A percentile compares a stretch with the other conserved stretches of the same genome.
Evolutionary conservation across 2,797 vertebrate genomes (phyloP).

Genomic region (Muscicapa striata): DNA sequence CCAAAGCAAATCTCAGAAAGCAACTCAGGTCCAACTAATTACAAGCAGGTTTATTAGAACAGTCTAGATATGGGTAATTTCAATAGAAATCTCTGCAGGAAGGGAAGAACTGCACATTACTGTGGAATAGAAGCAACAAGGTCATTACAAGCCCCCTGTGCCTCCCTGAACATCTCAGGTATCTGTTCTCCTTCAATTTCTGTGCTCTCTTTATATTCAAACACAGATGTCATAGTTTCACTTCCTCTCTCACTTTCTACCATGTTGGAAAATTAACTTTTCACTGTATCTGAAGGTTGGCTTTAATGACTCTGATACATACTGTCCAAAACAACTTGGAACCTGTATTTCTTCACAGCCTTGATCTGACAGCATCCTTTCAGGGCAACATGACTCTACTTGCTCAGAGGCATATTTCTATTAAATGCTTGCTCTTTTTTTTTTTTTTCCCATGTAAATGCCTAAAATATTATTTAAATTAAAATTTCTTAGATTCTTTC

Average conservation of each 20-base stretch:
- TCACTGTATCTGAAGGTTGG: neutral
- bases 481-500: neutral
- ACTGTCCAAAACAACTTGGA: neutral
- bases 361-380: neutral
- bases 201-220: conserved; percentile 29
- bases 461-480: neutral
- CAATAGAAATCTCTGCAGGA: conserved; percentile 39
- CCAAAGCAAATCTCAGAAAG: neutral
- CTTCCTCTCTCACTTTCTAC: neutral
- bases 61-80: neutral
- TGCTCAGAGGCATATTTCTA: neutral
- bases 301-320: neutral
- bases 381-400: neutral
- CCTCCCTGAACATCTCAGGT: conserved; percentile 24
- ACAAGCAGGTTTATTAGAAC: conserved; percentile 4
- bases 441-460: neutral
- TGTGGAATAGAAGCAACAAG: neutral
- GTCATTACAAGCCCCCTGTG: conserved; percentile 45
- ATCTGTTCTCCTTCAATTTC: conserved; percentile 4
- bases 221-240: neutral
- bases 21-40: neutral
- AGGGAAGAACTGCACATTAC: neutral
- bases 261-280: conserved; percentile 24
- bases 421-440: neutral
- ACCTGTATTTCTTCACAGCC: neutral